Evolutionary conservation across 2,888 invertebrate species (phyloP).

Genomic region (Acholoe squamosa): DNA sequence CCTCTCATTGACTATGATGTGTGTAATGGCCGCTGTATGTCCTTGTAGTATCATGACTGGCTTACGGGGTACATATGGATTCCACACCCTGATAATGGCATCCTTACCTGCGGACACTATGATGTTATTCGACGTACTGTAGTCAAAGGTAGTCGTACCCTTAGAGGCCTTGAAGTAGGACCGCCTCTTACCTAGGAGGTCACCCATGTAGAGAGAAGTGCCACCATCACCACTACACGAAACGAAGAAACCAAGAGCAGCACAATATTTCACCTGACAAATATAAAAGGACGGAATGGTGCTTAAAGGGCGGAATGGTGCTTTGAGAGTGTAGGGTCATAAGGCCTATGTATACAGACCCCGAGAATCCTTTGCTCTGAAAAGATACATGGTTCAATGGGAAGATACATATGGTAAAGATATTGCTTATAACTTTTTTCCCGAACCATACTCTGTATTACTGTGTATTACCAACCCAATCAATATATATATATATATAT

Average conservation of each 20-base stretch:
- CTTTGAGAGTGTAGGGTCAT: too few species aligned
- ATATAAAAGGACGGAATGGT: too few species aligned
- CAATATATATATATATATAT: too few species aligned
- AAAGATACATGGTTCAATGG: too few species aligned
- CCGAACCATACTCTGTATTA: too few species aligned
- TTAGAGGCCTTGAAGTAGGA: slow-evolving; percentile 86
- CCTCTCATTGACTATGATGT: slow-evolving; percentile 87
- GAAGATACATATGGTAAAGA: too few species aligned
- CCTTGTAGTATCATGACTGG: slow-evolving; percentile 87
- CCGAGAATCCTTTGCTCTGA: too few species aligned
- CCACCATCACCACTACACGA: slow-evolving; percentile 87
- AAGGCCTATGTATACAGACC: too few species aligned
- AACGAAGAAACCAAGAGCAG: slow-evolving; percentile 87
- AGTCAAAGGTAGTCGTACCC: slow-evolving; percentile 82
- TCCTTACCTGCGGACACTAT: slow-evolving; percentile 87
- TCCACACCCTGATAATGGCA: slow-evolving; percentile 90
- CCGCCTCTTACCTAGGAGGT: slow-evolving; percentile 85
- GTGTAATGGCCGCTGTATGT: slow-evolving; percentile 87
- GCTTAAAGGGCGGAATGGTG: too few species aligned
- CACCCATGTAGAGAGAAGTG: slow-evolving; percentile 87
- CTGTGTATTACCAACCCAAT: too few species aligned
- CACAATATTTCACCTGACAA: slow-evolving; percentile 88
- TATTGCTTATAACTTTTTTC: too few species aligned
- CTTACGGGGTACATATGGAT: slow-evolving; percentile 89
- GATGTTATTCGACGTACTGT: slow-evolving; percentile 76